phyloP scores from a whole-genome alignment of 2,888 invertebrate genomes.

The Netelia melanura region DNA sequence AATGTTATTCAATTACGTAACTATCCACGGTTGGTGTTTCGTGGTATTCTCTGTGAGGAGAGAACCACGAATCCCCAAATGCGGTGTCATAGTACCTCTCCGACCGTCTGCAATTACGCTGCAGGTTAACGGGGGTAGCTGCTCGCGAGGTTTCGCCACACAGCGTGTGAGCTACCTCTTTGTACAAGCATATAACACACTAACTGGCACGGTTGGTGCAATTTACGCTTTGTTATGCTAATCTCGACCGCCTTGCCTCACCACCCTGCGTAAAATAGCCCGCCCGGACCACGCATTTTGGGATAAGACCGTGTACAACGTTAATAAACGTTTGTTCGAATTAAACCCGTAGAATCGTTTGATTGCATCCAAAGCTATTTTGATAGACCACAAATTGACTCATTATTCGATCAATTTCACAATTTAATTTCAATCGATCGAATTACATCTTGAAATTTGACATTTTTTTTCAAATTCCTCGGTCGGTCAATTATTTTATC shows the following conservation, averaged over 20 bases:
- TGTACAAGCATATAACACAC: conserved; percentile 28
- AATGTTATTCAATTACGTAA: too few species aligned
- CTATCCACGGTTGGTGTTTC: not conserved
- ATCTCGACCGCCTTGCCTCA: conserved; percentile 69
- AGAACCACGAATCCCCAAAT: conserved; percentile 39
- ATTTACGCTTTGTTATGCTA: conserved; percentile 78
- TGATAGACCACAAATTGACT: not conserved
- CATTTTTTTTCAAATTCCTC: too few species aligned
- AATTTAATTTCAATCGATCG: too few species aligned
- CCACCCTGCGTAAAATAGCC: conserved; percentile 35
- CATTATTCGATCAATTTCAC: not conserved
- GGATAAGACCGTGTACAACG: not conserved
- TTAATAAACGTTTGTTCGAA: not conserved
- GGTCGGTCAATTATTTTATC: too few species aligned
- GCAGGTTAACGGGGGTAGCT: conserved; percentile 32
- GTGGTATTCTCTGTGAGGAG: conserved; percentile 27
- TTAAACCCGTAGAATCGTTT: not conserved
- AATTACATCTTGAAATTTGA: too few species aligned
- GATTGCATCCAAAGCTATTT: not conserved
- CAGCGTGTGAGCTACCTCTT: conserved; percentile 9
- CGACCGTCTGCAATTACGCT: conserved; percentile 55
- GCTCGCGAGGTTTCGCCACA: conserved; percentile 36
- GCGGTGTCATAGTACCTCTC: conserved; percentile 39
- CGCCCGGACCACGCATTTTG: conserved; percentile 21
- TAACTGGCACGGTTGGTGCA: conserved; percentile 66